Conservation (phyloP, 2,797 vertebrate genomes). For the Forpus xanthops region DNA sequence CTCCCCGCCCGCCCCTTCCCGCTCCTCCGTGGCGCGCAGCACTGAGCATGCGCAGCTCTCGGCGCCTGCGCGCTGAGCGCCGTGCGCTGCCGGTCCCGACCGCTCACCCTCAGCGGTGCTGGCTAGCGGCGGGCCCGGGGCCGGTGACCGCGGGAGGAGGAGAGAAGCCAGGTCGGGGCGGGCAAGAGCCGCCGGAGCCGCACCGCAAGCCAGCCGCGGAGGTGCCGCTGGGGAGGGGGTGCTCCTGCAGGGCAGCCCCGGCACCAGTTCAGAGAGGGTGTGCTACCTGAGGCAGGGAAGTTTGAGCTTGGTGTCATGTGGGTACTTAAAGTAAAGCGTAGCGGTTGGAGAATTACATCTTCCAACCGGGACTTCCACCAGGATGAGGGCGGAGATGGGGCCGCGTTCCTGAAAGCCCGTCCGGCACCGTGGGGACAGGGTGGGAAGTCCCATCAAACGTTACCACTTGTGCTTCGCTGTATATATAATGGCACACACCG, state of each 20-base stretch:
- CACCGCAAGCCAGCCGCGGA: not conserved
- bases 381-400: not conserved
- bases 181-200: not conserved
- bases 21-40: not conserved
- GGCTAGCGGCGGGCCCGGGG: rapidly evolving
- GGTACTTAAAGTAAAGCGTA: rapidly evolving
- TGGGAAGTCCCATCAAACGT: not conserved
- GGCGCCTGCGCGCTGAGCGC: not conserved
- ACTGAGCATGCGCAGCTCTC: not conserved
- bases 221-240: not conserved
- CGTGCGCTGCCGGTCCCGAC: rapidly evolving
- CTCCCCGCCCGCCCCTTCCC: rapidly evolving
- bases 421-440: not conserved
- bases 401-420: not conserved
- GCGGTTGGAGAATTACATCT: not conserved
- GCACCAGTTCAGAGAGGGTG: not conserved
- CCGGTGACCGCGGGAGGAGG: not conserved
- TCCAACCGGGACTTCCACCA: not conserved
- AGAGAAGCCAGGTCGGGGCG: rapidly evolving
- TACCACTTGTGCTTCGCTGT: not conserved
- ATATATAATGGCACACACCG: rapidly evolving
- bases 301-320: not conserved
- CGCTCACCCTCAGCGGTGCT: rapidly evolving
- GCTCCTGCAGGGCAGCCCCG: not conserved
- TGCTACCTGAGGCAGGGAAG: not conserved